A percentile compares a stretch with the other conserved stretches of the same genome.
Conservation (phyloP, 2,113 vertebrate species). For the Chrysemys picta region DNA sequence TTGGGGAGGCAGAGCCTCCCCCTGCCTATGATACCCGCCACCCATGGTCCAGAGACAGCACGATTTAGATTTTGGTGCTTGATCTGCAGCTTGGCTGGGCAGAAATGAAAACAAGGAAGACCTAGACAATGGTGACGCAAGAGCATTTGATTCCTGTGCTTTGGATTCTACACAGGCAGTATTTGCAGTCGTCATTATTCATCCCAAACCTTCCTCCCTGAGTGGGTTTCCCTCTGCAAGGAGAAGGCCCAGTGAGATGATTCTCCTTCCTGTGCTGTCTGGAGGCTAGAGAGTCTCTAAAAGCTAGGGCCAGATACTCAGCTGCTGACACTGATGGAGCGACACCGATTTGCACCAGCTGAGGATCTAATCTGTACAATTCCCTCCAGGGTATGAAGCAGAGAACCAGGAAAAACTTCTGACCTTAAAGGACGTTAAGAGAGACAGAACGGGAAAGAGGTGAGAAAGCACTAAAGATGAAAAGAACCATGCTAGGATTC, state of each 20-base stretch:
- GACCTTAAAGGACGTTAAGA: slow-evolving; percentile 47
- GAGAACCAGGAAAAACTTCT: slow-evolving; percentile 63
- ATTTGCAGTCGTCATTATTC: not conserved
- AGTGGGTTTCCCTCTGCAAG: not conserved
- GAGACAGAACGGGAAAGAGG: slow-evolving; percentile 17
- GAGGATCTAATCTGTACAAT: slow-evolving; percentile 9
- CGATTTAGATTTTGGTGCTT: slow-evolving; percentile 57
- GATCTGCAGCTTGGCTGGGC: slow-evolving; percentile 47
- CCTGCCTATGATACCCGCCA: no score
- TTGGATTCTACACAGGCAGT: not conserved
- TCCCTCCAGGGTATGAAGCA: slow-evolving; percentile 29
- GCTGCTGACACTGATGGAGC: not conserved
- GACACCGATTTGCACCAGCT: not conserved
- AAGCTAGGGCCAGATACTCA: not conserved
- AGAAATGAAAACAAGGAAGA: slow-evolving; percentile 18
- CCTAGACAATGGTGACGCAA: not conserved
- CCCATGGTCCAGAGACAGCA: not conserved
- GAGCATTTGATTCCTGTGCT: slow-evolving; percentile 16
- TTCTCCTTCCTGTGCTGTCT: not conserved
- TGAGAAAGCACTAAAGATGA: slow-evolving; percentile 19
- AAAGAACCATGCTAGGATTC: not conserved
- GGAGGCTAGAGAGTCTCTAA: slow-evolving; percentile 34
- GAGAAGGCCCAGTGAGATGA: slow-evolving; percentile 8
- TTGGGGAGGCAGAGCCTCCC: no score
- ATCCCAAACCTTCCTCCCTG: slow-evolving; percentile 25